Evolutionary conservation across 53 echinoderm and acorn worm species (phyloP).

Genomic region (Echinarachnius parma): DNA sequence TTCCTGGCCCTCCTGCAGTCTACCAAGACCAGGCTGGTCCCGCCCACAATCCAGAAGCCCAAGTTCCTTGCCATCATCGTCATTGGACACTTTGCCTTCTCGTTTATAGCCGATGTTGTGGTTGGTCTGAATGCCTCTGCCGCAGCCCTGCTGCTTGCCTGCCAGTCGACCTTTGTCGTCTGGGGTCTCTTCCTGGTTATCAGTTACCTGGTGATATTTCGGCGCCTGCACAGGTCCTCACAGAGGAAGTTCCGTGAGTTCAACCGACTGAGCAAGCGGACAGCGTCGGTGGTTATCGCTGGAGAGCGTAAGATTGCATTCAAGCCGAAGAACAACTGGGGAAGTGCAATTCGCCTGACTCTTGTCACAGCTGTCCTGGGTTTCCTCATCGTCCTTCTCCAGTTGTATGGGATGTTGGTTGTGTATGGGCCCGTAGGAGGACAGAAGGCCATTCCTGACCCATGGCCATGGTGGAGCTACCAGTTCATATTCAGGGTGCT

Average conservation of each 20-base stretch:
- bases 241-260: constrained; percentile 66
- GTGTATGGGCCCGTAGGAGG: constrained; percentile 88
- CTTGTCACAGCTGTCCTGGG: constrained; percentile 77
- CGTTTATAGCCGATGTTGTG: constrained; percentile 71
- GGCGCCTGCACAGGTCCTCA: constrained; percentile 79
- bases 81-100: constrained; percentile 69
- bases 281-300: constrained; percentile 31
- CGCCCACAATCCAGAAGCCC: constrained; percentile 74
- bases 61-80: constrained; percentile 70
- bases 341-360: constrained; percentile 85
- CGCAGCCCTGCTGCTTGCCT: constrained; percentile 64
- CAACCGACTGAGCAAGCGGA: constrained; percentile 67
- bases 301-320: constrained; percentile 48
- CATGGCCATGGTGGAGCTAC: constrained; percentile 96
- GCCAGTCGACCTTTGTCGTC: constrained; percentile 82
- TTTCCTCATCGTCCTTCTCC: constrained; percentile 65
- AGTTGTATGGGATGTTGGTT: constrained; percentile 88
- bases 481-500: constrained; percentile 81
- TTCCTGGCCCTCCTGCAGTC: constrained; percentile 89
- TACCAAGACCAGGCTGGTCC: constrained; percentile 73
- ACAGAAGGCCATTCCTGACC: constrained; percentile 61
- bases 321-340: constrained; percentile 82
- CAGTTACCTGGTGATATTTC: constrained; percentile 88
- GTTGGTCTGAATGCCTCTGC: constrained; percentile 65
- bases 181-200: constrained; percentile 85